A percentile compares a stretch with the other conserved stretches of the same genome.
phyloP scores from a whole-genome alignment of 2,113 vertebrate genomes.

The Bubo scandiacus region DNA sequence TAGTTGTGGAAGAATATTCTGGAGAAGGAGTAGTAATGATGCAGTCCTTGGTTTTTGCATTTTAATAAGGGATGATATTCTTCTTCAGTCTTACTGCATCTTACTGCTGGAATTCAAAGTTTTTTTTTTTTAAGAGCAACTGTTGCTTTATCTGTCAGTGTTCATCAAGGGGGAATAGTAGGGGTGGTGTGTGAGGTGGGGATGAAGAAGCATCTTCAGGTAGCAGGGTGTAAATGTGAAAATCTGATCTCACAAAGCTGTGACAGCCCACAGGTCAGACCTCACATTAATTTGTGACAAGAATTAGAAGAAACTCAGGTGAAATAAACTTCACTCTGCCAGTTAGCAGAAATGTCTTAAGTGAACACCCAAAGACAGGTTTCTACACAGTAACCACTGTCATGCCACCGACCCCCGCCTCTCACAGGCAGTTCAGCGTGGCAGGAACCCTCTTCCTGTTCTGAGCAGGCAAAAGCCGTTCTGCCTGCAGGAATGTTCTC shows the following conservation, averaged over 20 bases:
- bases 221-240: neutral
- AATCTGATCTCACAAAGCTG: neutral
- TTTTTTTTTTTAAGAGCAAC: neutral
- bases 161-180: neutral
- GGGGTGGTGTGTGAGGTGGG: neutral
- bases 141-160: neutral
- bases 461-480: neutral
- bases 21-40: neutral
- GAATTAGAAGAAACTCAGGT: neutral
- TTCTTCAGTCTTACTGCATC: neutral
- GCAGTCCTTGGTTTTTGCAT: neutral
- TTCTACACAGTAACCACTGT: neutral
- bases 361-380: neutral
- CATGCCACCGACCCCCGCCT: neutral
- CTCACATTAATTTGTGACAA: neutral
- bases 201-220: neutral
- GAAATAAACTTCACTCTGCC: neutral
- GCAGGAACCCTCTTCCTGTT: neutral
- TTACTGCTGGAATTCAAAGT: neutral
- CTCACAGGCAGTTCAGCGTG: neutral
- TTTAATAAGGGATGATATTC: neutral
- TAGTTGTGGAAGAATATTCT: neutral
- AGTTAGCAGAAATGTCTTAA: neutral
- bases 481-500: neutral
- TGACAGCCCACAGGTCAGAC: neutral